A percentile compares a stretch with the other conserved stretches of the same genome.
phyloP scores from a whole-genome alignment of 2,797 vertebrate species.

The Ptychobarbus kaznakovi region DNA sequence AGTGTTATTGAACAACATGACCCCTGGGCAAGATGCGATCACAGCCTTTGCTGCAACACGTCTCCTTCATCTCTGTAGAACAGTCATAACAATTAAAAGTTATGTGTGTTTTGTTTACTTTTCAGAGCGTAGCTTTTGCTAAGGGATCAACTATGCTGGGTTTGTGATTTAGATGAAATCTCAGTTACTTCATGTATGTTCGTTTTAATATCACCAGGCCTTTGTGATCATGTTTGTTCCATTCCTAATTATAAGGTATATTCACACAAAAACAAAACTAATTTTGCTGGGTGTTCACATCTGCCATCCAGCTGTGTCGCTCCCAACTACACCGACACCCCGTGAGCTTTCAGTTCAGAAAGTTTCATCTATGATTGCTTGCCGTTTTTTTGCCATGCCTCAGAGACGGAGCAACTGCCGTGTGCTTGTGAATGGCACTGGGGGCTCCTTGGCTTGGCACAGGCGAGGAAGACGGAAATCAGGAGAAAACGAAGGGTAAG shows the following conservation, averaged over 20 bases:
- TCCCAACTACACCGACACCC: background rate
- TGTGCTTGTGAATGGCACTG: conserved; percentile 42
- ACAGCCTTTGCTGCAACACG: conserved; percentile 56
- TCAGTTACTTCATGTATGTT: conserved; percentile 7
- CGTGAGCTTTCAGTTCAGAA: background rate
- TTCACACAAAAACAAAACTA: conserved; percentile 3
- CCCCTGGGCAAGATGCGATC: conserved; percentile 2
- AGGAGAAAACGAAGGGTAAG: conserved; percentile 34
- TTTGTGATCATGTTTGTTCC: conserved; percentile 33
- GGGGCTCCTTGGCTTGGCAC: conserved; percentile 21
- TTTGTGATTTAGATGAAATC: conserved; percentile 7
- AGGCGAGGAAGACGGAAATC: conserved; percentile 27
- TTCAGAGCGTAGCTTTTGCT: background rate
- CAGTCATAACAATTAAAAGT: conserved; percentile 45
- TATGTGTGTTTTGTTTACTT: background rate
- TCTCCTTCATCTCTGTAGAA: conserved; percentile 53
- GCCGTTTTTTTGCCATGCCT: conserved; percentile 28
- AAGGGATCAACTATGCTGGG: background rate
- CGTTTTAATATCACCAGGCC: background rate
- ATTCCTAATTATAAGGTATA: conserved; percentile 19
- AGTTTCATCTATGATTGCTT: conserved; percentile 10
- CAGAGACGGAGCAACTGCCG: conserved; percentile 6
- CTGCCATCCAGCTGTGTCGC: conserved; percentile 3
- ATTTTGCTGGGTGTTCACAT: conserved; percentile 21
- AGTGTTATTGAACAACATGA: background rate